Conservation (phyloP, 2,113 vertebrate species). For the Zingel zingel region DNA sequence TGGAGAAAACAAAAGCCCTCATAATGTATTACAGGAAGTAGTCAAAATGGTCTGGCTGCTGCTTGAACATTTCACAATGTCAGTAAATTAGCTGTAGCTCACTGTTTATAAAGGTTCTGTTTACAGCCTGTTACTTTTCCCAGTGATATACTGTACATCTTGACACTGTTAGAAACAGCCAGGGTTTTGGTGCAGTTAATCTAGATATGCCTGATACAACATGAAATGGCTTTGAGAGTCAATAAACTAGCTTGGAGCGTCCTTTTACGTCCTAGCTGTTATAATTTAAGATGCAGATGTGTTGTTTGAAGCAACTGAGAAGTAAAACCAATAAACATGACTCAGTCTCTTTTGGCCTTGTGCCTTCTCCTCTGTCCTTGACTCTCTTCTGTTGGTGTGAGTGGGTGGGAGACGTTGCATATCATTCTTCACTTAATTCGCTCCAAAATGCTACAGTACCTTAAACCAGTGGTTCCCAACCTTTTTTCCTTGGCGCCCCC, state of each 20-base stretch:
- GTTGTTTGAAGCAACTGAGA: slow-evolving; percentile 5
- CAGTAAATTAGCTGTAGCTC: neutral
- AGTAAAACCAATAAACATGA: slow-evolving; percentile 10
- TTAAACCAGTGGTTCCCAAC: too few relatives aligned
- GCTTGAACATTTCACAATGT: neutral
- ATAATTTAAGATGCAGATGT: slow-evolving; percentile 1
- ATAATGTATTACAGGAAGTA: neutral
- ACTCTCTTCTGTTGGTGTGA: neutral
- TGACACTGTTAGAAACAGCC: neutral
- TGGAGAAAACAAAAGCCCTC: neutral
- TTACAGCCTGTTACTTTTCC: neutral
- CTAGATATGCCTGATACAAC: neutral
- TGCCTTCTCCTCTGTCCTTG: neutral
- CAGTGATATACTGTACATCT: neutral
- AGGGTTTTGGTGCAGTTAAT: neutral
- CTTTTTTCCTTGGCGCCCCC: too few relatives aligned
- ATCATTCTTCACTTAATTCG: neutral
- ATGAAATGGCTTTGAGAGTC: slow-evolving; percentile 16
- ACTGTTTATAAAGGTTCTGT: neutral
- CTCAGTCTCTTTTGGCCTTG: neutral
- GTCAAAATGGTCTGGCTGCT: neutral
- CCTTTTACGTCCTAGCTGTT: slow-evolving; percentile 21
- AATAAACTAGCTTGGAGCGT: slow-evolving; percentile 15
- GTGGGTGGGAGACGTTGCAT: neutral
- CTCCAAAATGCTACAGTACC: neutral